Conservation (phyloP, 64 coral and sea anemone species). For the Cladopsammia gracilis region DNA sequence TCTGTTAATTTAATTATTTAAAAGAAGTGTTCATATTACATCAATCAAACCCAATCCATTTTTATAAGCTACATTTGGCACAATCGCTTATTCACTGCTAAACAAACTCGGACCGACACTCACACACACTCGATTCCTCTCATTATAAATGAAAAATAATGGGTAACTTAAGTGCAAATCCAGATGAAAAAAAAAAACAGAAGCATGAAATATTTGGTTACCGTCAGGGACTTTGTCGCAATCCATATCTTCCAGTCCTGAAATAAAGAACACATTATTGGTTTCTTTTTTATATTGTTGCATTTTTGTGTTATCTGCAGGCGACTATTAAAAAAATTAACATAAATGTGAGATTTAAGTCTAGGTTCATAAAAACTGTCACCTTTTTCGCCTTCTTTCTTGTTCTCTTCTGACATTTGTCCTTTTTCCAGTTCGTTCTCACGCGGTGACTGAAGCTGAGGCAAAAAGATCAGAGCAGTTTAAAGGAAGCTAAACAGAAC, state of each 20-base stretch:
- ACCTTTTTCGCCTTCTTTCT: not conserved
- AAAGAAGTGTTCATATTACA: not conserved
- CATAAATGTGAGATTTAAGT: too few species aligned
- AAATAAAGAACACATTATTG: not conserved
- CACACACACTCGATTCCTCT: not conserved
- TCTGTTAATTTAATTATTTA: not conserved
- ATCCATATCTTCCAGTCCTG: constrained; percentile 50
- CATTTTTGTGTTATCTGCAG: too few species aligned
- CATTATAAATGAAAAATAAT: not conserved
- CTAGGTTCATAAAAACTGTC: too few species aligned
- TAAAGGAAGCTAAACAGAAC: too few species aligned
- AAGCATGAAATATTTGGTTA: not conserved
- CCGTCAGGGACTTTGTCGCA: constrained; percentile 5
- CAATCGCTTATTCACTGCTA: too few species aligned
- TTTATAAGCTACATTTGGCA: too few species aligned
- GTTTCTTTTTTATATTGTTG: too few species aligned
- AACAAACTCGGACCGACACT: too few species aligned
- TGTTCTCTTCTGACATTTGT: not conserved
- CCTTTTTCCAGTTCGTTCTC: not conserved
- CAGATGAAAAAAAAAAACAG: not conserved
- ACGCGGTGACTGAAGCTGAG: too few species aligned
- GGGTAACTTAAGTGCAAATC: too few species aligned
- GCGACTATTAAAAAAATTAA: too few species aligned
- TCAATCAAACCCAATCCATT: too few species aligned
- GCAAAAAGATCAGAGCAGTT: not conserved